Percentiles rank a stretch among this genome's conserved stretches.
Conservation (phyloP, 1,140 invertebrate genomes). For the Aphaenogaster floridana region DNA sequence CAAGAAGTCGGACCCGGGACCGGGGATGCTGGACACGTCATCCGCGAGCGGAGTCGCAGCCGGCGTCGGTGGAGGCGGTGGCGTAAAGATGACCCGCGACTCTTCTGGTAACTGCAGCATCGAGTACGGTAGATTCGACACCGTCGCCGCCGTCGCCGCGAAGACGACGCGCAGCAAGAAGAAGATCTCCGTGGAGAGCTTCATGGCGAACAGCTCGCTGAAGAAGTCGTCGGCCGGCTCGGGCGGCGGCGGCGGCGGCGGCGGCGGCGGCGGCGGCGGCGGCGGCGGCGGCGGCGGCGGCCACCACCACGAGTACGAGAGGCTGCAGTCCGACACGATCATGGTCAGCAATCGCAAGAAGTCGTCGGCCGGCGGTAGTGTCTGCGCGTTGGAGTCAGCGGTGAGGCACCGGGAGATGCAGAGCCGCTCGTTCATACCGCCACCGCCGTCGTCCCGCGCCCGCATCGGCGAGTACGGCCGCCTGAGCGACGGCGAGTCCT, state of each 20-base stretch:
- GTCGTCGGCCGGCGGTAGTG: slow-evolving; percentile 49
- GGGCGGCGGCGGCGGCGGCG: background rate
- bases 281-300: slow-evolving; percentile 1
- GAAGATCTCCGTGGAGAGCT: slow-evolving; percentile 79
- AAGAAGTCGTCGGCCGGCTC: slow-evolving; percentile 74
- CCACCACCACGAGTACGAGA: slow-evolving; percentile 79
- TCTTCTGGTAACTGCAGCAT: slow-evolving; percentile 82
- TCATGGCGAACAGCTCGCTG: slow-evolving; percentile 76
- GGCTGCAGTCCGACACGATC: slow-evolving; percentile 75
- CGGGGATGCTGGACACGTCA: slow-evolving; percentile 73
- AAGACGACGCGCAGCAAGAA: slow-evolving; percentile 87
- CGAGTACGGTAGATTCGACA: slow-evolving; percentile 83
- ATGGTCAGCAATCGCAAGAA: slow-evolving; percentile 76
- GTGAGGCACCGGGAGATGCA: slow-evolving; percentile 85
- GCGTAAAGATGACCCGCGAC: slow-evolving; percentile 74
- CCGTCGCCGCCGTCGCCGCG: background rate
- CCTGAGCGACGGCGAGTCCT: slow-evolving; percentile 87
- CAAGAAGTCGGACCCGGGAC: slow-evolving; percentile 84
- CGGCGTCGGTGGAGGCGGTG: slow-evolving; percentile 41
- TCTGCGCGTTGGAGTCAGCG: slow-evolving; percentile 42
- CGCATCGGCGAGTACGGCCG: slow-evolving; percentile 88
- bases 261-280: too few species aligned
- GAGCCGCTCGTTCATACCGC: slow-evolving; percentile 89
- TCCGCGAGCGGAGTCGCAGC: background rate
- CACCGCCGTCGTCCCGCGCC: slow-evolving; percentile 79